Base-by-base conservation (phyloP, 2,888 invertebrate genomes). In the Hirtodrosophila trivittata region DNA sequence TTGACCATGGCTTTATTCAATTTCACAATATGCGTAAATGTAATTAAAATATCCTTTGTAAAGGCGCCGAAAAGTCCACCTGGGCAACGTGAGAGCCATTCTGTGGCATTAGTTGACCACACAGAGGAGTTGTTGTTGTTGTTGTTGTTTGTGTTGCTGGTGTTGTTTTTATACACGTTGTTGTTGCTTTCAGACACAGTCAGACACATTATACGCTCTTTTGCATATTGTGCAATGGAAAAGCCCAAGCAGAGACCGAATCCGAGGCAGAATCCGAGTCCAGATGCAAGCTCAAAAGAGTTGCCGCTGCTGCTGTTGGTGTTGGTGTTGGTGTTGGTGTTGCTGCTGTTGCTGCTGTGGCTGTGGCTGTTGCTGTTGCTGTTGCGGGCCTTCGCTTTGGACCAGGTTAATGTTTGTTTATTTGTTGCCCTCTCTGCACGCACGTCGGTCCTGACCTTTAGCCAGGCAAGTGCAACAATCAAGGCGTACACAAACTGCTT, bases 1-100 rank as follows among this genome's bases (percentile, higher is more conserved):
- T 26, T 50, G 39, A 18, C 25, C 66, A 56, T 51, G 64, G 65
- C 68, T 60, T 77, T 76, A 80, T 83, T 80, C 86, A 86, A 86
- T 86, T 78, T 68, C 76, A 68, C 68, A 83, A 72, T 72, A 68
- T 83, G 84, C 86, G 86, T 83, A 78, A 83, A 78, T 78, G 86
- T 78, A 78, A 78, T 78, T 78, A 78, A 78, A 78, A 86, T 80
- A 83, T 76, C 86, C 84, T 69, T 72, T 71, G 75, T 71, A 58
- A 65, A 66, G 83, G 82, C 71, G 65, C 72, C 73, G 60, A 83
- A 83, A 83, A 66, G 58, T 64, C 74, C 69, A 76, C 74, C 77
- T 85, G 65, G 58, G 50, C 58, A 67, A 74, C 39, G 73, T 59
- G 60, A 60, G 63, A 63, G 81, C 66, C 38, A 71, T 86, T 66